Evolutionary conservation across 2,113 vertebrate genomes (phyloP), one percentile per base, ranked within the genome.

Genomic region (Arvicanthis niloticus): DNA sequence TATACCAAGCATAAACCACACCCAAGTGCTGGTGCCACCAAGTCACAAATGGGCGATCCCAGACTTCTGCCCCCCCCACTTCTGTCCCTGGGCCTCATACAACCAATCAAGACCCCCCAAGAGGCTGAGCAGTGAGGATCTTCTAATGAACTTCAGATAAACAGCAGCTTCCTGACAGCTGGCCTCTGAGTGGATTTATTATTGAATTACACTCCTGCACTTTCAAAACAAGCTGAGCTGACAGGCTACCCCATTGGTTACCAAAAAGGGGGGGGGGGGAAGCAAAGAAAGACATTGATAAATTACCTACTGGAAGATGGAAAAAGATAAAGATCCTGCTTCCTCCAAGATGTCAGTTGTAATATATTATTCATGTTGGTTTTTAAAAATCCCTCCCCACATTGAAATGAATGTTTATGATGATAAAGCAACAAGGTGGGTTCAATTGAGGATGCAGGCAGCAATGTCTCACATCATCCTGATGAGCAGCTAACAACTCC

Each of bases 281-380:
- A 68, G 21, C 16, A 58, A 92, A 68, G 92, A 96, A 97, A 98
- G 98, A 98, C 98, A 98, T 37, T 98, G 98, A 99, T 98, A 98
- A 98, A 99, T 99, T 96, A 98, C 97, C 97, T 94, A 95, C 98
- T 97, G 98, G 97, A 97, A 98, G 96, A 98, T 97, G 98, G 97
- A 97, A 97, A 98, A 99, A 99, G 98, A 98, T 98, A 98, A 98
- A 98, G 98, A 98, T 98, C 98, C 98, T 89, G 53, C 98, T 98
- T 99, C 98, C 98, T 98, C 98, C 98, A 98, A 99, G 99, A 99
- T 99, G 99, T 98, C 98, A 99, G 97, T 97, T 95, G 89, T 98
- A 98, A 99, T 99, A 98, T 99, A 99, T 99, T 99, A 99, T 99
- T 99, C 99, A 99, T 99, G 98, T 97, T 97, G 96, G 95, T 91